These are phyloP conservation scores for Frankliniella intonsa DNA, from an alignment of 2,888 invertebrate species.

Conservation along the genomic window DNA sequence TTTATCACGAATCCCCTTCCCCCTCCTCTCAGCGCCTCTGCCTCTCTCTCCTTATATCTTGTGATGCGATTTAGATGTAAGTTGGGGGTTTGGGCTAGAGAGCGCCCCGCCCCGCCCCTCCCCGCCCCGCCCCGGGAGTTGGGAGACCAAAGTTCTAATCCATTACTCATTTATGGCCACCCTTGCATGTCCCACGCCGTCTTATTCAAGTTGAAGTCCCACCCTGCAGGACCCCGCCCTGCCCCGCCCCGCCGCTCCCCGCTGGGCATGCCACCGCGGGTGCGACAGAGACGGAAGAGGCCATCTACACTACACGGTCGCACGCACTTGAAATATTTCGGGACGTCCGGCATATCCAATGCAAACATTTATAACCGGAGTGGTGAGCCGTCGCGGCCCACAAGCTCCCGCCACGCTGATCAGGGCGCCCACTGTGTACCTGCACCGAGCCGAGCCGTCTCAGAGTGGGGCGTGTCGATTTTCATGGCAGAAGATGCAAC, in stretches of 20 bases:
- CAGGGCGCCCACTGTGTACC: no score
- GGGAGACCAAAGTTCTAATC: neutral
- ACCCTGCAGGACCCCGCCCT: no score
- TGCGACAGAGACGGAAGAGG: neutral
- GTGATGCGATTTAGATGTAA: slow-evolving; percentile 20
- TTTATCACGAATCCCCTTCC: neutral
- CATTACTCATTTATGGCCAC: slow-evolving; percentile 22
- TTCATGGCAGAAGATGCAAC: slow-evolving; percentile 13
- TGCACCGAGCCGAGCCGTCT: neutral
- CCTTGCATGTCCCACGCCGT: neutral
- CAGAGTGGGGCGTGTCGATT: neutral
- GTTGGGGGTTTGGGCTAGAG: neutral
- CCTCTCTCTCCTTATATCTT: neutral
- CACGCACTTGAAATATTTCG: no score
- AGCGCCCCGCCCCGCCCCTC: neutral
- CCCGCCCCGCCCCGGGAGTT: neutral
- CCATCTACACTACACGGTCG: no score
- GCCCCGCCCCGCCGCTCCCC: no score
- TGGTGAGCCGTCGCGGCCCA: no score
- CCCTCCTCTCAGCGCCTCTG: neutral
- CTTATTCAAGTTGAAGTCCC: no score
- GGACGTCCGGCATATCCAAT: no score
- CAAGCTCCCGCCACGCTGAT: no score
- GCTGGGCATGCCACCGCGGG: neutral
- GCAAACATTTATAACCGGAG: no score